phyloP scores from a whole-genome alignment of 2,113 vertebrate genomes.

The Antechinus flavipes region DNA sequence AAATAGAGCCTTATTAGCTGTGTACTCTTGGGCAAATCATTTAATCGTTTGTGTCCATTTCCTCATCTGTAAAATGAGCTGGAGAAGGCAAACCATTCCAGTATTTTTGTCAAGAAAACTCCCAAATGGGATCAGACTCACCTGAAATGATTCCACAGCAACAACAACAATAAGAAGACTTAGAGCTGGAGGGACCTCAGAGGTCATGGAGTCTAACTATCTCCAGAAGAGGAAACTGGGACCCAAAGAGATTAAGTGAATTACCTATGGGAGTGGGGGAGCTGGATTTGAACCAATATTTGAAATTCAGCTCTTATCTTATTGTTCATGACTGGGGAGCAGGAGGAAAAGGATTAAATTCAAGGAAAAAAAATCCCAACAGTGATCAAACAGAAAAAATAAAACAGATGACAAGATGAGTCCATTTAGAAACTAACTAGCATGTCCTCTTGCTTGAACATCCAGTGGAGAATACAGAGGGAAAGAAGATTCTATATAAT shows the following conservation, averaged over 20 bases:
- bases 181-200: neutral
- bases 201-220: neutral
- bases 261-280: neutral
- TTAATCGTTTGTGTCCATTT: neutral
- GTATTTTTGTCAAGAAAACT: neutral
- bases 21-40: neutral
- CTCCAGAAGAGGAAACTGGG: neutral
- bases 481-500: neutral
- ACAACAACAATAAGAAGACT: neutral
- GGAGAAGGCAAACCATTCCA: neutral
- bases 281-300: neutral
- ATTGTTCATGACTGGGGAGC: no score
- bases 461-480: neutral
- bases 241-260: neutral
- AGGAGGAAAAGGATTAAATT: neutral
- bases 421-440: neutral
- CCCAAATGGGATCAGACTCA: neutral
- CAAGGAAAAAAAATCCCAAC: neutral
- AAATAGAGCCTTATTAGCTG: neutral
- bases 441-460: neutral
- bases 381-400: neutral
- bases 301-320: no score
- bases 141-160: neutral
- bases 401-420: neutral
- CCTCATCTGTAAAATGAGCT: neutral